Evolutionary conservation across 2,797 vertebrate genomes (phyloP), one percentile per base, ranked within the genome.

Genomic region (Pseudocheirus occidentalis): DNA sequence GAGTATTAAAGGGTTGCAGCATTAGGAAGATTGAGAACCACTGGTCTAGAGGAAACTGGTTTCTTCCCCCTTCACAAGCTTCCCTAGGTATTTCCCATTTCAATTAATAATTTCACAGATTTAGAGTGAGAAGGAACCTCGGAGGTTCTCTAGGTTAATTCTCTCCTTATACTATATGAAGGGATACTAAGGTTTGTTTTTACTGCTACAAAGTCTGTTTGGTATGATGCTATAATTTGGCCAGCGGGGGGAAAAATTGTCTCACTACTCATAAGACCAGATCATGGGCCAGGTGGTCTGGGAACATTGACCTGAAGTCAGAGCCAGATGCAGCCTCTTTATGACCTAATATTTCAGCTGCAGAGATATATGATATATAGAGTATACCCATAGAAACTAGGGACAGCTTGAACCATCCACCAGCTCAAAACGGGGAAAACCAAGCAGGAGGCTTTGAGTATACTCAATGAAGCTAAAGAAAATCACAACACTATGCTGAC

Each of bases 11-110:
- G n/a, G n/a, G n/a, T n/a, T n/a, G n/a, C n/a, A n/a, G n/a, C n/a
- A n/a, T n/a, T n/a, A n/a, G n/a, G n/a, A n/a, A n/a, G n/a, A n/a
- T n/a, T n/a, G n/a, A n/a, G n/a, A n/a, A n/a, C n/a, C n/a, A n/a
- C n/a, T n/a, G n/a, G 96, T 90, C 94, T 56, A 55, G 90, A 97
- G 87, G 53, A 98, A 96, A 73, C 93, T 53, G 40, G 91, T 87
- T 98, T 98, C 97, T 98, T 98, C 54, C 4, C 29, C 52, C 31
- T 95, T 98, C 66, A 96, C 91, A 96, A 95, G 59, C 46, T 93
- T 96, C 96, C 94, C 94, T 95, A 96, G 89, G 98, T 96, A 97
- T 93, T 93, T 55, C 46, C 91, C 94, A 92, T 94, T 98, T 98
- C 94, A 95, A 98, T 87, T 46, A 21, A 46, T 81, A 40, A 1